Percentiles rank a stretch among this genome's conserved stretches.
Conservation (phyloP, 2,797 vertebrate species). For the Lates japonicus region DNA sequence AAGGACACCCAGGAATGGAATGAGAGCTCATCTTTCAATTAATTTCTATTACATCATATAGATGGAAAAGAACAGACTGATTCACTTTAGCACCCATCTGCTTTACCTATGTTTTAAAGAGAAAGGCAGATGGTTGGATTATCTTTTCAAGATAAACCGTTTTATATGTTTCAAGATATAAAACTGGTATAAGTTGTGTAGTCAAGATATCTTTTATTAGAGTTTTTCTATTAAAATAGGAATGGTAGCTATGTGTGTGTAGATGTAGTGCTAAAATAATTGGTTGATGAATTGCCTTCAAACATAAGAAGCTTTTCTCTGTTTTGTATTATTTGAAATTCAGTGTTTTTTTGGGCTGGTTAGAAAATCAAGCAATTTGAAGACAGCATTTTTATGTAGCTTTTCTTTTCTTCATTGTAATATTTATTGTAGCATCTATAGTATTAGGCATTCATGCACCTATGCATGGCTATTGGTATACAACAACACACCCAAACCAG, state of each 20-base stretch:
- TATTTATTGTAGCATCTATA: neutral
- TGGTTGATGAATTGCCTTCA: neutral
- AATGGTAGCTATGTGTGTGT: neutral
- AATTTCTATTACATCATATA: conserved; percentile 65
- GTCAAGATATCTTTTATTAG: neutral
- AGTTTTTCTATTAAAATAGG: neutral
- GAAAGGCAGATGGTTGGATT: conserved; percentile 23
- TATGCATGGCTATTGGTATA: neutral
- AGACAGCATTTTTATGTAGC: neutral
- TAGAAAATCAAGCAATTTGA: neutral
- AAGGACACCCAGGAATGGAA: conserved; percentile 69
- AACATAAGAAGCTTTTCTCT: neutral
- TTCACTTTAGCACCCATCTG: conserved; percentile 58
- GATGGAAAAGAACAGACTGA: conserved; percentile 44
- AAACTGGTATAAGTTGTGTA: neutral
- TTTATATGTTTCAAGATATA: neutral
- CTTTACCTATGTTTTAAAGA: conserved; percentile 50
- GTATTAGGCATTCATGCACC: neutral
- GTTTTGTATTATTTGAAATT: neutral
- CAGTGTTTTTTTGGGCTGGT: neutral
- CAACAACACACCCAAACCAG: conserved; percentile 8
- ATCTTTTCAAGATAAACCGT: conserved; percentile 9
- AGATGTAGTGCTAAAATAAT: neutral
- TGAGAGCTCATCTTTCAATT: conserved; percentile 51
- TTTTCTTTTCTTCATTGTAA: neutral